Percentiles rank a stretch among this genome's conserved stretches.
Evolutionary conservation across 37 sponge, comb jelly and placozoan genomes (phyloP).

Genomic region (Halichondria panicea): DNA sequence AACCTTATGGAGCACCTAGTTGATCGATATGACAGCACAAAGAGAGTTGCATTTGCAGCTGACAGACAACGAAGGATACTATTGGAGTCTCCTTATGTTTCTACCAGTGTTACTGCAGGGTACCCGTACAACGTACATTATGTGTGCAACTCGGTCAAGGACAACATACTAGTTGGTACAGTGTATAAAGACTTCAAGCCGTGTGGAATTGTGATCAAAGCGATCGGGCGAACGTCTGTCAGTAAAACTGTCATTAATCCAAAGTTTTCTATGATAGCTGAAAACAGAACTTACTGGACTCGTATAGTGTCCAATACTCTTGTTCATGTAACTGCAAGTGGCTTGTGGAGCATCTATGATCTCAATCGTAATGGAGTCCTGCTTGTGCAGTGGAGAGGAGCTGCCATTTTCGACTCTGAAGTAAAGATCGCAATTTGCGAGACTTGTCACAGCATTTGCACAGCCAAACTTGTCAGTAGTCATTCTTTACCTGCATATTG

Average conservation of each 20-base stretch:
- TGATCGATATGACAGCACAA: conserved; percentile 2
- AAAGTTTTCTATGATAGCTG: background rate
- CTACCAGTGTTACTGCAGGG: background rate
- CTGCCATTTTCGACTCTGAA: conserved; percentile 17
- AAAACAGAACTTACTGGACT: conserved; percentile 28
- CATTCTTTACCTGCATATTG: conserved; percentile 21
- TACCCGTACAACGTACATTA: conserved; percentile 40
- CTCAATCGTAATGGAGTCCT: background rate
- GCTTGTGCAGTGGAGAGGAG: conserved; percentile 6
- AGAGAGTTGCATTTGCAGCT: conserved; percentile 4
- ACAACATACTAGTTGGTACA: conserved; percentile 14
- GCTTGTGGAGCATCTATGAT: conserved; percentile 38
- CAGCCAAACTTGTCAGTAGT: conserved; percentile 5
- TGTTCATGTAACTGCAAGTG: conserved; percentile 38
- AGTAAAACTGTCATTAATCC: background rate
- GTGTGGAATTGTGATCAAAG: conserved; percentile 9
- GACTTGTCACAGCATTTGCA: conserved; percentile 14
- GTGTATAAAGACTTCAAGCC: conserved; percentile 50
- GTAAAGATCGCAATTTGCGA: conserved; percentile 31
- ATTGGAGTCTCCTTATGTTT: background rate
- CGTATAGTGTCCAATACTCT: background rate
- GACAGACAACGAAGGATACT: conserved; percentile 1
- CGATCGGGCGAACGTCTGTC: background rate
- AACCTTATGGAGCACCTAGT: background rate
- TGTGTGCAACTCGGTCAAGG: conserved; percentile 16